phyloP scores from a whole-genome alignment of 37 sponge, comb jelly and placozoan genomes.

The Aphrocallistes beatrix region DNA sequence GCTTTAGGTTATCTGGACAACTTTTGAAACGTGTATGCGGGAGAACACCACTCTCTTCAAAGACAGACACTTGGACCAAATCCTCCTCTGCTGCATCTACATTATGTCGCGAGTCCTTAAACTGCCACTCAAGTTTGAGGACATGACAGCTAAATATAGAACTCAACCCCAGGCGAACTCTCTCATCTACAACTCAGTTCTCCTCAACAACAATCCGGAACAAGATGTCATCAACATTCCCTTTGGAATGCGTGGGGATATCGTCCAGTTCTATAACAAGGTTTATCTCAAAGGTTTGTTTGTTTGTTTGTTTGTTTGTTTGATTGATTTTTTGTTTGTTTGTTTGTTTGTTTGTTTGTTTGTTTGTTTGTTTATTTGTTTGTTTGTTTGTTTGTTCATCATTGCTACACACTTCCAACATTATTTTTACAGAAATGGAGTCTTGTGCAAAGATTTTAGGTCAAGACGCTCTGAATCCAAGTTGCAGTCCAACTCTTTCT shows the following conservation, averaged over 20 bases:
- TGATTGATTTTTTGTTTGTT: neutral
- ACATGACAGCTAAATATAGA: neutral
- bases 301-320: neutral
- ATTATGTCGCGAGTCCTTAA: neutral
- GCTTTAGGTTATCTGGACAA: neutral
- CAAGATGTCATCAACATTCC: neutral
- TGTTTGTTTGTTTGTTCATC: too few relatives aligned
- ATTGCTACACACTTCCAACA: too few relatives aligned
- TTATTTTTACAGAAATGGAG: neutral
- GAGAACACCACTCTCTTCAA: neutral
- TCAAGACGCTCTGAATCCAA: neutral
- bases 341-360: neutral
- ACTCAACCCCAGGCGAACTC: neutral
- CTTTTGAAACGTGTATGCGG: neutral
- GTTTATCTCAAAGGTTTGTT: neutral
- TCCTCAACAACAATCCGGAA: neutral
- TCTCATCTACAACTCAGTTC: neutral
- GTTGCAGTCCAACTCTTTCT: neutral
- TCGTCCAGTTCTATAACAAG: constrained; percentile 11
- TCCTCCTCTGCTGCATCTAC: neutral
- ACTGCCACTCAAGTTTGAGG: constrained; percentile 3
- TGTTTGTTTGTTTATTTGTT: neutral
- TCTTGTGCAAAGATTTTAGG: neutral
- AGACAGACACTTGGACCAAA: neutral
- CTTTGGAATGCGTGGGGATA: neutral